Conservation (phyloP, 2,888 invertebrate genomes). For the Bugula neritina region DNA sequence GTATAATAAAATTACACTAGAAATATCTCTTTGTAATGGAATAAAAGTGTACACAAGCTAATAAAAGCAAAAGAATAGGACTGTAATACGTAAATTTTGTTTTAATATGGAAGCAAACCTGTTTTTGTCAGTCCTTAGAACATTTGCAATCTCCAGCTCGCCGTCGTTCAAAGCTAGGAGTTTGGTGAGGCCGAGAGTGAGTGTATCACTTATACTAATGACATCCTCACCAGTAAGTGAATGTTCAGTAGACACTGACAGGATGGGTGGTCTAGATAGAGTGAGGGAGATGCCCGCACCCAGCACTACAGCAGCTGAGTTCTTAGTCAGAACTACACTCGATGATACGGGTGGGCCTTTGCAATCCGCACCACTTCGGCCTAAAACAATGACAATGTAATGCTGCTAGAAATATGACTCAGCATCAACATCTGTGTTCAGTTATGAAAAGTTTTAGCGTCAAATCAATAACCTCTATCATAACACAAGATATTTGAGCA, state of each 20-base stretch:
- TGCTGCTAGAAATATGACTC: no score
- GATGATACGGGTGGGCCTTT: neutral
- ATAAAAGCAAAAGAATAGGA: no score
- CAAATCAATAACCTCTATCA: no score
- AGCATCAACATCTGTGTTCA: no score
- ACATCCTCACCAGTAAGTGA: neutral
- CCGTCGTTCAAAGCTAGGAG: neutral
- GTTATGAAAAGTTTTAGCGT: no score
- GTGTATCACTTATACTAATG: neutral
- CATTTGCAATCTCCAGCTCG: neutral
- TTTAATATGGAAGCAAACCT: no score
- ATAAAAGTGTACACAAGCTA: no score
- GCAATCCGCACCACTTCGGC: slow-evolving; percentile 3
- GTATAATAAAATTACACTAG: no score
- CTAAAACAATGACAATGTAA: no score
- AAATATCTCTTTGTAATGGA: no score
- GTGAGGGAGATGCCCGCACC: slow-evolving; percentile 9
- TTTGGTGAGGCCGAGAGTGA: neutral
- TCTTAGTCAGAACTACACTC: slow-evolving; percentile 4
- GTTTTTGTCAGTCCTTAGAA: neutral
- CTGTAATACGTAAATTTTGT: no score
- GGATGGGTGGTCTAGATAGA: slow-evolving; percentile 5
- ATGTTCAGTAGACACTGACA: neutral
- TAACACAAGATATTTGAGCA: no score
- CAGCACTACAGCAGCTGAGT: neutral